Percentiles rank a stretch among this genome's conserved stretches.
Conservation (phyloP, 2,113 vertebrate species). For the Zapus hudsonius region DNA sequence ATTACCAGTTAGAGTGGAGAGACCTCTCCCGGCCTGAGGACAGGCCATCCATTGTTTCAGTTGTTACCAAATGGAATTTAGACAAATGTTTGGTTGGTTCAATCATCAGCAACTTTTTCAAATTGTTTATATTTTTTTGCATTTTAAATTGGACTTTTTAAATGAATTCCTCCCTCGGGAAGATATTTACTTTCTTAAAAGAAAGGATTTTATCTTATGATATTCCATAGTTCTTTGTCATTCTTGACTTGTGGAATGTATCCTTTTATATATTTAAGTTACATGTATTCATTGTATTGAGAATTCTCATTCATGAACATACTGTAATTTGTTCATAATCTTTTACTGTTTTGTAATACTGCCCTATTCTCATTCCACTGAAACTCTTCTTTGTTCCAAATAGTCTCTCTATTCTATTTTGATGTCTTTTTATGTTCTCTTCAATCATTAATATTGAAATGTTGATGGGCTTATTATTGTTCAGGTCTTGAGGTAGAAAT, state of each 20-base stretch:
- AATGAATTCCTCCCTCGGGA: neutral
- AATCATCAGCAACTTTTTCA: neutral
- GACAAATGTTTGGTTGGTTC: neutral
- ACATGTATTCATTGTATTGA: neutral
- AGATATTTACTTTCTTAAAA: neutral
- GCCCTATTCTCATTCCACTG: no score
- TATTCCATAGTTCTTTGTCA: neutral
- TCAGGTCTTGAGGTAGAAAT: no score
- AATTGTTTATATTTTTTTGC: neutral
- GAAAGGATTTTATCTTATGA: neutral
- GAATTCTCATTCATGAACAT: no score
- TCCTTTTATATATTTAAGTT: neutral
- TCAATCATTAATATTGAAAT: no score
- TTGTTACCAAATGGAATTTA: neutral
- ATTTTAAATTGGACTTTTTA: no score
- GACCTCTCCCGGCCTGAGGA: neutral
- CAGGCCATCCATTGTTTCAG: neutral
- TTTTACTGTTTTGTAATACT: no score
- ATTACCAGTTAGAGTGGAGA: neutral
- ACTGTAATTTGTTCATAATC: no score
- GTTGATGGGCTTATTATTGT: no score
- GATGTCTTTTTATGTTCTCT: no score
- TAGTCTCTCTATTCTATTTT: no score
- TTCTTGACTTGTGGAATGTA: neutral
- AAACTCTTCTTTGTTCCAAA: no score